phyloP scores from a whole-genome alignment of 2,888 invertebrate genomes.

The Mactromeris polynyma region DNA sequence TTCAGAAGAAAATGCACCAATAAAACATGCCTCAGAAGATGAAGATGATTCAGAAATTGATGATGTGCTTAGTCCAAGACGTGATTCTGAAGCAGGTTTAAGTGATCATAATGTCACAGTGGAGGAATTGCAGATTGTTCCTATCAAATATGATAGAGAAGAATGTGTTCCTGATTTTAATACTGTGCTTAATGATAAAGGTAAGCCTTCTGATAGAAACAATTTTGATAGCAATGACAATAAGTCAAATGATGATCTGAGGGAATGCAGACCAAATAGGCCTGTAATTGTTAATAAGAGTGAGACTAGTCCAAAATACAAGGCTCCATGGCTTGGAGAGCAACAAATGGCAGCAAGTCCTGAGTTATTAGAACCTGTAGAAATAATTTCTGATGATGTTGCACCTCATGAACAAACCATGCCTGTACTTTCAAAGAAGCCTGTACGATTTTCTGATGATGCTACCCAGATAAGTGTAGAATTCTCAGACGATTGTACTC shows the following conservation, averaged over 20 bases:
- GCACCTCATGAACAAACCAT: not conserved
- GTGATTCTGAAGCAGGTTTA: not conserved
- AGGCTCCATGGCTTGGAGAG: conserved; percentile 18
- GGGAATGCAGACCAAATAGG: conserved; percentile 6
- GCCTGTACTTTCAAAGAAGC: not conserved
- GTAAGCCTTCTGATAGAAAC: not conserved
- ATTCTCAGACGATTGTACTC: conserved; percentile 79
- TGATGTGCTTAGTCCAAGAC: conserved; percentile 14
- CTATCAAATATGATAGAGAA: conserved; percentile 20
- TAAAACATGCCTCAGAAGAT: not conserved
- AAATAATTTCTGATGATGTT: not conserved
- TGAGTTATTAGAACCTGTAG: conserved; percentile 15
- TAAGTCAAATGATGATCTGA: conserved; percentile 25
- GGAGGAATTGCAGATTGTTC: conserved; percentile 30
- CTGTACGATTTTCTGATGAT: conserved; percentile 63
- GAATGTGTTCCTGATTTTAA: conserved; percentile 5
- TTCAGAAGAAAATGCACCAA: conserved; percentile 48
- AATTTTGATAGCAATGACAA: conserved; percentile 16
- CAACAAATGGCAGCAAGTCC: conserved; percentile 28
- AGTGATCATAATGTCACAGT: not conserved
- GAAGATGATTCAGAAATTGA: not conserved
- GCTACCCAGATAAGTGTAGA: conserved; percentile 70
- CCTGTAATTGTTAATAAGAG: conserved; percentile 42
- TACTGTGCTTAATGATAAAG: not conserved
- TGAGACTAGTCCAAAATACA: conserved; percentile 64